Evolutionary conservation across 2,113 vertebrate species (phyloP), one percentile per base, ranked within the genome.

Genomic region (Pomatorhinus ruficollis): DNA sequence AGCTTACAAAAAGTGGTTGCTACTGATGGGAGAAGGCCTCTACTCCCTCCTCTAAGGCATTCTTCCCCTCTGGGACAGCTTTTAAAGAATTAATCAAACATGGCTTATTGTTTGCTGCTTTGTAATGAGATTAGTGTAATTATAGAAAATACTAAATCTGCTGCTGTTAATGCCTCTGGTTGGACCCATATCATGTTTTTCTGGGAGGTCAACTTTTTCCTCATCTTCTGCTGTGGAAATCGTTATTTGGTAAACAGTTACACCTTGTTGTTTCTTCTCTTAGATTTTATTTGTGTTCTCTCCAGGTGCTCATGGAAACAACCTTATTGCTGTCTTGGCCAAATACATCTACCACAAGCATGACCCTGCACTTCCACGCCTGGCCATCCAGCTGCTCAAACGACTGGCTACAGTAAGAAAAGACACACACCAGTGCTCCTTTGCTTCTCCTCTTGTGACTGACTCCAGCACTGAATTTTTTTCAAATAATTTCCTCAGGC

Each of bases 341-440:
- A 99, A 99, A 91, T 99, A 99, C 47, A 99, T 99, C 94, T 99
- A 99, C 97, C 99, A 99, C 96, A 99, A 98, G 83, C 99, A 99
- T 0, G 99, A 99, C 94, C 99, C 99, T 3, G 99, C 99, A 0
- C 97, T 99, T 78, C 99, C 99, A 5, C 98, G 99, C 53, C 98
- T 99, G 40, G 99, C 99, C n/a, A 99, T 99, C 95, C 99, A 99
- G 72, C 97, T 99, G 87, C 98, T 99, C 37, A 99, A 99, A 92
- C 98, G 99, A 50, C 98, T 99, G 28, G 99, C 99, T 88, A 99
- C 98, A 50, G 99, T 99, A 98, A 97, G 98, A 81, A 11, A 33
- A 24, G 25, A 31, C 56, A 39, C 54, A 24, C 42, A 78, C 10
- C 31, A 35, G 19, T 30, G 40, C 27, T 81, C 24, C 40, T 54